Evolutionary conservation across 2,113 vertebrate species (phyloP).

Genomic region (Ranitomeya variabilis): DNA sequence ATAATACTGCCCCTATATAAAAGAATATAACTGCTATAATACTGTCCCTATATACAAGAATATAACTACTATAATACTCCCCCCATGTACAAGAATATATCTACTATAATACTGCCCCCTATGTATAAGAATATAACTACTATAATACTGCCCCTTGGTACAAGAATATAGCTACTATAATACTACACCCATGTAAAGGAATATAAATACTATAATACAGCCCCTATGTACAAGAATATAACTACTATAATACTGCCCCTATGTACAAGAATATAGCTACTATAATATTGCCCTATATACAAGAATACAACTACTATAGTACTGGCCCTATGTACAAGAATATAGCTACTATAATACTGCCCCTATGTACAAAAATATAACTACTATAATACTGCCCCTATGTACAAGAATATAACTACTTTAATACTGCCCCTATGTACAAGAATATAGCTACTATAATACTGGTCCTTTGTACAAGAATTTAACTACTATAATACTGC

Average conservation of each 20-base stretch:
- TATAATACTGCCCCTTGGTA: neutral
- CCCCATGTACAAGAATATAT: no score
- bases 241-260: neutral
- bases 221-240: neutral
- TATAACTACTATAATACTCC: no score
- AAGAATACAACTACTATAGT: slow-evolving; percentile 5
- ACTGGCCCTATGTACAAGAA: neutral
- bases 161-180: slow-evolving; percentile 9
- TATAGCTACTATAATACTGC: slow-evolving; percentile 5
- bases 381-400: neutral
- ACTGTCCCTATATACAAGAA: no score
- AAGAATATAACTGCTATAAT: no score
- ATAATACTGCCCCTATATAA: no score
- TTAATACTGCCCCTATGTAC: neutral
- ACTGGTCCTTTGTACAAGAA: neutral
- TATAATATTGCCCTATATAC: neutral
- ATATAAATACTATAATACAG: neutral
- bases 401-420: neutral
- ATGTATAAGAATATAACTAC: neutral
- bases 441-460: neutral
- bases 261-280: neutral
- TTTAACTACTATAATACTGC: neutral
- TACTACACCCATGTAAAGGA: neutral
- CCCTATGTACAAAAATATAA: neutral
- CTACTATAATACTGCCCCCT: neutral